These are phyloP conservation scores for Aeoliscus strigatus DNA, from an alignment of 2,797 vertebrate genomes.

Conservation along the genomic window DNA sequence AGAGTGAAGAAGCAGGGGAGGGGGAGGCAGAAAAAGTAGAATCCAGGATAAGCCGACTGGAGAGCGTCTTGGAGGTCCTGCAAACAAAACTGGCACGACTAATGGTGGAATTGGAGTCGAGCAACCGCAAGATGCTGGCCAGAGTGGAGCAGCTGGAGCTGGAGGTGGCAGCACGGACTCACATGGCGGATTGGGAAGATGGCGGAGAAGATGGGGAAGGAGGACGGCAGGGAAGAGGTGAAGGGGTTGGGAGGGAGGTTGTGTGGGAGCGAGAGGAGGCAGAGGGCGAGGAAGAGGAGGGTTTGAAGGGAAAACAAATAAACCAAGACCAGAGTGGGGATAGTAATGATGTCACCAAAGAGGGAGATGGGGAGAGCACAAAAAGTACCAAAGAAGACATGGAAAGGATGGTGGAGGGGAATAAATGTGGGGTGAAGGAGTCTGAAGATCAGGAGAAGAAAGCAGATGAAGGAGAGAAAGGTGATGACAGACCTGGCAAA, in stretches of 20 bases:
- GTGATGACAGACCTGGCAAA: slow-evolving; percentile 41
- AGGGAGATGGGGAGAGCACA: slow-evolving; percentile 53
- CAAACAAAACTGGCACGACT: slow-evolving; percentile 80
- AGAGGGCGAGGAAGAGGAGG: slow-evolving; percentile 48
- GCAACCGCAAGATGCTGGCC: slow-evolving; percentile 61
- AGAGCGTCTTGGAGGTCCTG: slow-evolving; percentile 79
- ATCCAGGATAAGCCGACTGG: slow-evolving; percentile 77
- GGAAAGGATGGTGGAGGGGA: slow-evolving; percentile 29
- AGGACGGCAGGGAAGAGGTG: slow-evolving; percentile 28
- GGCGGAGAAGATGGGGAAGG: slow-evolving; percentile 10
- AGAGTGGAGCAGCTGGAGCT: slow-evolving; percentile 65
- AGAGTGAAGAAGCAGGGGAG: slow-evolving; percentile 39
- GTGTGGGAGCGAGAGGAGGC: slow-evolving; percentile 51
- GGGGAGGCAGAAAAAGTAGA: slow-evolving; percentile 62
- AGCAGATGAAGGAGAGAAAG: slow-evolving; percentile 14
- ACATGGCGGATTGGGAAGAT: slow-evolving; percentile 13
- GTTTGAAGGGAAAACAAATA: slow-evolving; percentile 5
- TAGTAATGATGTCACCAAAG: slow-evolving; percentile 34
- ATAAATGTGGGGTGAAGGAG: slow-evolving; percentile 15
- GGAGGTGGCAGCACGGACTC: slow-evolving; percentile 44
- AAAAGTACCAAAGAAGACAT: slow-evolving; percentile 44
- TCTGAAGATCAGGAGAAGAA: slow-evolving; percentile 6
- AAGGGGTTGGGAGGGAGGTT: slow-evolving; percentile 45
- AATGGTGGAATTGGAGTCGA: slow-evolving; percentile 78
- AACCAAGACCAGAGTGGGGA: slow-evolving; percentile 22